Evolutionary conservation across 2,888 invertebrate species (phyloP), one percentile per base, ranked within the genome.

Genomic region (Deladenus siricidicola): DNA sequence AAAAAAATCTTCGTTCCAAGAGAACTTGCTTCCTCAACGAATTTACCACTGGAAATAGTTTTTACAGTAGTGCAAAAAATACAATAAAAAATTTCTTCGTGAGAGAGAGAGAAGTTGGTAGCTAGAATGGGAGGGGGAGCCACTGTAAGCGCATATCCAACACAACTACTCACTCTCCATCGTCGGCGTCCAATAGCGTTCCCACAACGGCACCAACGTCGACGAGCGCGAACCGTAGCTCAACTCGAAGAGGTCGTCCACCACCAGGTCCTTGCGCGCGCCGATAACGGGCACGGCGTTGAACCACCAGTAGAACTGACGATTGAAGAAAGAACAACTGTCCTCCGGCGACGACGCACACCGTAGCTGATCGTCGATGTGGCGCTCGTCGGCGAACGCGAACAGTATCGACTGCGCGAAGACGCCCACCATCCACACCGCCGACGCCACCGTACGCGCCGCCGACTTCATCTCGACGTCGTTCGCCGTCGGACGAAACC

Each of bases 231-330:
- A 72, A 14, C 70, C 67, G 24, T 70, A 64, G 50, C 73, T 75
- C 29, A 74, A 58, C 55, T 71, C 70, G 59, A 69, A 76, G 19
- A 75, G 61, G 49, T 76, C 70, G 14, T 69, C 63, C n/a, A 71
- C 64, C 56, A 69, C 71, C 24, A 76, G 56, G 54, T 68, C 70
- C 43, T 71, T 66, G 43, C 65, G 63, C 4, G 70, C 67, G 17
- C 75, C 75, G 1, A 65, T 59, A 58, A 66, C 63, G 0, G 72
- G 73, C 6, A 76, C 56, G 1, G 57, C 53, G 39, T 70, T 74
- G 63, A 72, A 74, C 75, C 75, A 75, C 73, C 74, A 74, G 4
- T 73, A 60, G 8, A 70, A 70, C 28, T 74, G 63, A 3, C 75
- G 69, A 50, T 65, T 69, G 44, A 74, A 26, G 56, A 73, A 74